Evolutionary conservation across 2,113 vertebrate species (phyloP), one percentile per base, ranked within the genome.

Genomic region (Cyanoliseus patagonus): DNA sequence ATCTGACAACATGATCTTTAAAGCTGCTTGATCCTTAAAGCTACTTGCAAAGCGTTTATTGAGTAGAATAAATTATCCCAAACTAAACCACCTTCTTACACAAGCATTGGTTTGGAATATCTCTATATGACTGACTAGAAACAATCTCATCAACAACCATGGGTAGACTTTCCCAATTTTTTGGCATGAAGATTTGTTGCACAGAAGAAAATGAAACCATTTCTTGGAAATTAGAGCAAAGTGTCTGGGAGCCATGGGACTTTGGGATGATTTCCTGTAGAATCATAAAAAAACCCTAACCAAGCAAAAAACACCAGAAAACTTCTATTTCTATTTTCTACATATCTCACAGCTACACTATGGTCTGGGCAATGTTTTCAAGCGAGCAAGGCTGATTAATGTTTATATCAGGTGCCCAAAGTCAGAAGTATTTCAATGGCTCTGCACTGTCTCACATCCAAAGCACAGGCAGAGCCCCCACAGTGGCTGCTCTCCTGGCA

Each of bases 1-100:
- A 94, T 88, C 94, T 63, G 61, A 53, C 63, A 93, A 77, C 72
- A 44, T 6, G 25, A 79, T 95, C 82, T 90, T 91, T 69, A 96
- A 83, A 95, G 78, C 84, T 83, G 75, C 82, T 77, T 91, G 92
- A 96, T 93, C 94, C 93, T 90, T 91, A 90, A 74, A 93, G 82
- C 93, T 64, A 23, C 92, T 93, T 88, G 68, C 88, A 91, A 95
- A 94, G 73, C 55, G 70, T 92, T 94, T 80, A 85, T 67, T 83
- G 59, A 93, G 63, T 9, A 20, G 52, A 73, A 88, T 88, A 90
- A 86, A 90, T 85, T 90, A 93, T 8, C 51, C 44, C 67, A 68
- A 83, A 63, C 13, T 17, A 86, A 85, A 46, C 5, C 63, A 39
- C 31, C 31, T 57, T 6, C 59, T 52, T 3, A 12, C 5, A 3